A percentile compares a stretch with the other conserved stretches of the same genome.
Conservation (phyloP, 2,888 invertebrate genomes). For the Apotomis betuletana region DNA sequence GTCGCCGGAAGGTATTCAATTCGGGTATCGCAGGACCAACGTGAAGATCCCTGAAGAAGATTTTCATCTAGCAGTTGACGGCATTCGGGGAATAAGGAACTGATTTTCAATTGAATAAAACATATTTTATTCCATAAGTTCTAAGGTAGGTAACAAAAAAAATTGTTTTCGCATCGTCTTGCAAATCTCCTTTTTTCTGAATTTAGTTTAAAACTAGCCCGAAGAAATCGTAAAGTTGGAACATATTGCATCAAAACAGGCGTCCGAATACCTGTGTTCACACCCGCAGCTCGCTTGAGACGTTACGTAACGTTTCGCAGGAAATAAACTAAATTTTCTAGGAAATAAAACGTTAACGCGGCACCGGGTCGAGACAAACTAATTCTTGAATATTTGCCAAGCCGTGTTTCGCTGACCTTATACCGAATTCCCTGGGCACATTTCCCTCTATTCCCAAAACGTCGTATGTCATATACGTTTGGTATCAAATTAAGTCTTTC, state of each 20-base stretch:
- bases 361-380: constrained; percentile 36
- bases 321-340: constrained; percentile 35
- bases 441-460: neutral
- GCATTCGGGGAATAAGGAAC: too few relatives aligned
- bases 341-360: constrained; percentile 39
- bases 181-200: too few relatives aligned
- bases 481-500: neutral
- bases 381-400: constrained; percentile 42
- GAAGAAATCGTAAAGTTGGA: neutral
- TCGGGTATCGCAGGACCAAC: too few relatives aligned
- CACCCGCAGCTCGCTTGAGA: constrained; percentile 10
- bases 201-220: too few relatives aligned
- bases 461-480: neutral
- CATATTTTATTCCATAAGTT: too few relatives aligned
- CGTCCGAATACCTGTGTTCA: constrained; percentile 3
- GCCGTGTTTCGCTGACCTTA: constrained; percentile 35
- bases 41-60: too few relatives aligned
- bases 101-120: too few relatives aligned
- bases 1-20: too few relatives aligned
- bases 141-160: too few relatives aligned
- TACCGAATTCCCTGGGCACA: constrained; percentile 20
- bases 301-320: constrained; percentile 20
- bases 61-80: too few relatives aligned
- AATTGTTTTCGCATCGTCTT: too few relatives aligned
- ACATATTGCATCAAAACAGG: neutral